These are phyloP conservation scores for Artemisiospiza belli DNA, from an alignment of 2,113 vertebrate species.

Conservation along the genomic window DNA sequence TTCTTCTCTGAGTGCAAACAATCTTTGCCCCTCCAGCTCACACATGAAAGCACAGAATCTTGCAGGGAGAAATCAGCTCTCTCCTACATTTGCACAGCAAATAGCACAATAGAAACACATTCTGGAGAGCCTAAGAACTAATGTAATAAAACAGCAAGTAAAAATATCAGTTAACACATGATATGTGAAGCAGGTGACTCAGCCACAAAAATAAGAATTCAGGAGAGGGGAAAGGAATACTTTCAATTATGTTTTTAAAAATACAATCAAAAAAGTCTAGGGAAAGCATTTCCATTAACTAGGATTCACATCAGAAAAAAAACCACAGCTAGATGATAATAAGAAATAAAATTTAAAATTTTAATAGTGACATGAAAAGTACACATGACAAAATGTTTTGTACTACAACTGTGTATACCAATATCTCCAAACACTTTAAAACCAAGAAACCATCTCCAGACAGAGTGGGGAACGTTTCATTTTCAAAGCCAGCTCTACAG, in stretches of 20 bases:
- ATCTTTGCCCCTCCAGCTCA: not conserved
- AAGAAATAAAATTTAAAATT: not conserved
- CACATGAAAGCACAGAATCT: not conserved
- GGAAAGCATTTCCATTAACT: not conserved
- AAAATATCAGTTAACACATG: not conserved
- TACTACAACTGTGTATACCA: not conserved
- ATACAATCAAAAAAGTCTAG: not conserved
- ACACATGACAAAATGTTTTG: not conserved
- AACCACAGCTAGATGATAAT: not conserved
- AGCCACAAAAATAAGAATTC: not conserved
- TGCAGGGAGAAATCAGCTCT: not conserved
- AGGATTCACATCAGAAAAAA: not conserved
- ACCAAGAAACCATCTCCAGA: not conserved
- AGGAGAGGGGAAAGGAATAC: not conserved
- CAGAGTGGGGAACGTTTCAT: not conserved
- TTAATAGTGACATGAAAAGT: not conserved
- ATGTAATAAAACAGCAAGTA: not conserved
- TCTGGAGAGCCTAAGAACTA: not conserved
- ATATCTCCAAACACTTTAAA: not conserved
- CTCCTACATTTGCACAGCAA: not conserved
- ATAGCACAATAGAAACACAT: not conserved
- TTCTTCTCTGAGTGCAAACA: not conserved
- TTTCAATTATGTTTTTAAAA: not conserved
- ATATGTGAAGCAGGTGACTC: not conserved
- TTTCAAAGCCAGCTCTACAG: not conserved